Evolutionary conservation across 23 tunicate species (phyloP), one percentile per base, ranked within the genome.

Genomic region (Ascidia mentula): DNA sequence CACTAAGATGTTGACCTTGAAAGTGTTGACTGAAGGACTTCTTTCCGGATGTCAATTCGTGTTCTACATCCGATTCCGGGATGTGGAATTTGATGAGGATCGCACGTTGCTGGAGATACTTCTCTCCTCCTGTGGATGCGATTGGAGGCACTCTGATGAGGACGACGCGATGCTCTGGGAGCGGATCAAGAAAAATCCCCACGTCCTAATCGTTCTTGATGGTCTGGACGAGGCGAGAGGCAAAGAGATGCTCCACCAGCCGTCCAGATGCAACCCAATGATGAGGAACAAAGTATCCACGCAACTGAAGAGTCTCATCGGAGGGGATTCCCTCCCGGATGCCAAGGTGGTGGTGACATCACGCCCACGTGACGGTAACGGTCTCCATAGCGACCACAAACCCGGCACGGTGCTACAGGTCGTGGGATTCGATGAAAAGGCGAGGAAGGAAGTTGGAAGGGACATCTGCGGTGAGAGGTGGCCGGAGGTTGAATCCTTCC

Each of bases 291-390:
- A 77, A 37, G 38, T 37, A 4, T 17, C 22, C 37, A 32, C 34
- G 37, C 42, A 34, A 20, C 69, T 77, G 4, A 46, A 45, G 20
- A 77, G 32, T 26, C 32, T 77, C 8, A 32, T 77, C 1, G 9
- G 38, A 3, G 81, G 81, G 3, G 32, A 45, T 12, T 45, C 40
- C 36, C 36, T 77, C 1, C 81, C 81, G 8, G 32, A 46, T 26
- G 81, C 81, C 17, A 45, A 46, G 20, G n/a, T 34, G 70, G 34
- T 77, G 12, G 39, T 77, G 39, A 77, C 81, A n/a, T 77, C 81
- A 45, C 30, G 81, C 20, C 81, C 81, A 34, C 69, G 81, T 45
- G 45, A 77, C 17, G 32, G 40, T 1, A 26, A 34, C 36, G 70
- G 18, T 3, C 33, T 77, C 22, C 81, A 77, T 22, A 36, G 37